phyloP scores from a whole-genome alignment of 30 jellyfish, hydroid and myxozoan species.

The Morbakka virulenta region DNA sequence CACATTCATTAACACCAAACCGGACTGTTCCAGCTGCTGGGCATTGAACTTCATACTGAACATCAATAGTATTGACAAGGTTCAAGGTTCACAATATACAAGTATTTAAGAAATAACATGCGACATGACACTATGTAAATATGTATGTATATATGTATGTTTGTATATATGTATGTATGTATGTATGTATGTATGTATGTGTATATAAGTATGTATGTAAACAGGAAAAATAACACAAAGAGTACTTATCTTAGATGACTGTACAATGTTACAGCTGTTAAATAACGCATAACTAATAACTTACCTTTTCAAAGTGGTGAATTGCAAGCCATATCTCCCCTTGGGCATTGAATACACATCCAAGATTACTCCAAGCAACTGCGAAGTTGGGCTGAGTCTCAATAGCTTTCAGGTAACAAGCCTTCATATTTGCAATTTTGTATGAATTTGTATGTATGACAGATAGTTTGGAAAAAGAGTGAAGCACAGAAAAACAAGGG shows the following conservation, averaged over 20 bases:
- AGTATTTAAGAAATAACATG: no score
- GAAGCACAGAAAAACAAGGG: not conserved
- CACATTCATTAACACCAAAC: no score
- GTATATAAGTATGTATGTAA: no score
- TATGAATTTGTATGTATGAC: not conserved
- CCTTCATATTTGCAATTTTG: no score
- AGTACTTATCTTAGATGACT: not conserved
- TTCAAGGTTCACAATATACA: no score
- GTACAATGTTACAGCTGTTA: not conserved
- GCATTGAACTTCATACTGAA: no score
- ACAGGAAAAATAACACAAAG: not conserved
- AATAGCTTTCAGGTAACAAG: conserved; percentile 88
- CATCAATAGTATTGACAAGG: no score
- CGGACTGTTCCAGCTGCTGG: no score
- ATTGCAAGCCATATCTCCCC: conserved; percentile 98
- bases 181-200: no score
- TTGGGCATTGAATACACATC: conserved; percentile 94
- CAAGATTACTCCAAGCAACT: conserved; percentile 99
- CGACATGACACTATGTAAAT: no score
- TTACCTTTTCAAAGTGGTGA: conserved; percentile 94
- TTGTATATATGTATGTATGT: no score
- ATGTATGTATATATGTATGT: no score
- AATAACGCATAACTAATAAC: not conserved
- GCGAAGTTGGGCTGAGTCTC: conserved; percentile 98
- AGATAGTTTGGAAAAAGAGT: not conserved